These are phyloP conservation scores for Ochotona princeps DNA, from an alignment of 2,113 vertebrate genomes.

Conservation along the genomic window DNA sequence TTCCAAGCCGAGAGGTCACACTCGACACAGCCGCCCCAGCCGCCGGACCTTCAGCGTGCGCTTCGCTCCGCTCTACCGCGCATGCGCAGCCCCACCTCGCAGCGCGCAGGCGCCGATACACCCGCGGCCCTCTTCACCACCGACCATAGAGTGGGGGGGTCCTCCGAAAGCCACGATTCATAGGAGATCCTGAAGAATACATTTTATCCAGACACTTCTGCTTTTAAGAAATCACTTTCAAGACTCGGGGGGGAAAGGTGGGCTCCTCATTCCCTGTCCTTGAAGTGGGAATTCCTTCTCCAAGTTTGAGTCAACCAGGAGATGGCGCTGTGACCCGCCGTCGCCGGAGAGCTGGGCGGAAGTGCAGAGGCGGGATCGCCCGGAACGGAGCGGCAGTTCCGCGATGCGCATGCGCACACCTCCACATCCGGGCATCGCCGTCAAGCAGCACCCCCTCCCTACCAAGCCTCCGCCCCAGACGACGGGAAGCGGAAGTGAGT, in stretches of 20 bases:
- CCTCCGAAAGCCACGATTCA: background rate
- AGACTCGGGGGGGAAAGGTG: background rate
- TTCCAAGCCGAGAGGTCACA: background rate
- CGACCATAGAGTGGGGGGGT: conserved; percentile 69
- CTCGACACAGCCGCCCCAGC: fast-evolving
- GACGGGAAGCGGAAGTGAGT: conserved; percentile 69
- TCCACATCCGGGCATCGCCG: conserved; percentile 67
- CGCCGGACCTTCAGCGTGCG: conserved; percentile 68
- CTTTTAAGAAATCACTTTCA: background rate
- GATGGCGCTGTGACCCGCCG: conserved; percentile 65
- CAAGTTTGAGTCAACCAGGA: background rate
- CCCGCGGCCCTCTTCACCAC: background rate
- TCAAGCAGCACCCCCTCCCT: fast-evolving
- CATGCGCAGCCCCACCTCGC: conserved; percentile 60
- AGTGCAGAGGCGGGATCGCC: background rate
- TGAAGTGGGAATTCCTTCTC: background rate
- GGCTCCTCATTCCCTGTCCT: background rate
- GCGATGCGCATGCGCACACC: background rate
- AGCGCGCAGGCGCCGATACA: conserved; percentile 55
- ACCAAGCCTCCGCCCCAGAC: background rate
- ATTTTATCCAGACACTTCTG: background rate
- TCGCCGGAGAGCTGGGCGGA: background rate
- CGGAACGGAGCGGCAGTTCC: background rate
- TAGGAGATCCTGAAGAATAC: background rate
- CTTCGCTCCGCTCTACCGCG: background rate